A percentile compares a stretch with the other conserved stretches of the same genome.
Evolutionary conservation across 2,888 invertebrate genomes (phyloP).

Genomic region (Mycogona germanica): DNA sequence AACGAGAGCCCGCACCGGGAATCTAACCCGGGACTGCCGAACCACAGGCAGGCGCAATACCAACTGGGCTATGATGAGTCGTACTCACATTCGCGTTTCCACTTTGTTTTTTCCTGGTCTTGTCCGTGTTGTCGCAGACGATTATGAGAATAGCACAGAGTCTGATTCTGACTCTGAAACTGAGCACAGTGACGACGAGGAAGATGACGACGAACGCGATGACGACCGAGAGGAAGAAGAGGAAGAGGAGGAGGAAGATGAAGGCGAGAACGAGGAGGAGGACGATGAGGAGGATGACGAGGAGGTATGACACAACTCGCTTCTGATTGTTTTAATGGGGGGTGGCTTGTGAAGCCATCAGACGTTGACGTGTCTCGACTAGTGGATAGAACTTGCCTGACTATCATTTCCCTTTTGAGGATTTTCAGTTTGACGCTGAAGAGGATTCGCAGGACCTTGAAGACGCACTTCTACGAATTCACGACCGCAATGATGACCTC

Average conservation of each 20-base stretch:
- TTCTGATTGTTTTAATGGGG: too few relatives aligned
- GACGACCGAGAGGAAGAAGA: slow-evolving; percentile 19
- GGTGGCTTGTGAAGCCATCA: not conserved
- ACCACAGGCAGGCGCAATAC: too few relatives aligned
- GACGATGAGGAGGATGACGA: slow-evolving; percentile 13
- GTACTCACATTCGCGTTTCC: too few relatives aligned
- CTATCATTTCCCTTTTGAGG: slow-evolving; percentile 10
- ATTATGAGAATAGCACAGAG: slow-evolving; percentile 19
- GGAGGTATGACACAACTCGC: slow-evolving; percentile 1
- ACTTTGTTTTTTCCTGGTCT: too few relatives aligned
- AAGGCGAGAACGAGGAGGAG: slow-evolving; percentile 21
- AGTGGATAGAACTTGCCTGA: not conserved
- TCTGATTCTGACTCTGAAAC: slow-evolving; percentile 22
- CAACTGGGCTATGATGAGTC: too few relatives aligned
- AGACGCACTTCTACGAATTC: slow-evolving; percentile 23
- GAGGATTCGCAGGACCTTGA: slow-evolving; percentile 23
- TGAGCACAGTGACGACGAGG: slow-evolving; percentile 20
- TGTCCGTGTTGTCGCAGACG: slow-evolving; percentile 15
- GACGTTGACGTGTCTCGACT: not conserved
- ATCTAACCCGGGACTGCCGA: too few relatives aligned
- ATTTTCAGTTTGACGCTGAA: slow-evolving; percentile 23
- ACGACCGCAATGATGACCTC: slow-evolving; percentile 24
- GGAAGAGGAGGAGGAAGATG: slow-evolving; percentile 20
- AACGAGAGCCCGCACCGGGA: too few relatives aligned
- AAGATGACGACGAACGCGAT: slow-evolving; percentile 16